A percentile compares a stretch with the other conserved stretches of the same genome.
Conservation (phyloP, 1,140 invertebrate genomes). For the Carposina sasakii region DNA sequence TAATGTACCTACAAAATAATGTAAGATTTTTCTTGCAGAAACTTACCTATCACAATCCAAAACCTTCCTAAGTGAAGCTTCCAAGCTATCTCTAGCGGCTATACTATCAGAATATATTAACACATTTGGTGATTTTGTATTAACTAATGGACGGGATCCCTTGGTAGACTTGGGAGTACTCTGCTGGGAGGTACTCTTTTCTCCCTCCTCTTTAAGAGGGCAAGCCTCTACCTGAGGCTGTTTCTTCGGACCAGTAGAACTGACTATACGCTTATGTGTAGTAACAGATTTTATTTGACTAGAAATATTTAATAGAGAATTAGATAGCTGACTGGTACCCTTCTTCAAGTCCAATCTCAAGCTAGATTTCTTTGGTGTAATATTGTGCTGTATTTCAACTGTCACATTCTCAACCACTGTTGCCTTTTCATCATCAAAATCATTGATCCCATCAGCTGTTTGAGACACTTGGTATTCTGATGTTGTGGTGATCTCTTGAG, state of each 20-base stretch:
- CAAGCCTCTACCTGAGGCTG: conserved; percentile 32
- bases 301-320: conserved; percentile 61
- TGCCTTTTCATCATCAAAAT: conserved; percentile 34
- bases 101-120: conserved; percentile 87
- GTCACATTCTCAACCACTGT: conserved; percentile 58
- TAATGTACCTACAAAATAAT: too few relatives aligned
- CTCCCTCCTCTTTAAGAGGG: conserved; percentile 33
- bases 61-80: conserved; percentile 77
- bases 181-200: conserved; percentile 36
- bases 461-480: too few relatives aligned
- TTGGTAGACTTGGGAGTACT: conserved; percentile 53
- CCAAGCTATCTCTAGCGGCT: conserved; percentile 80
- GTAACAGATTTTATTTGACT: conserved; percentile 68
- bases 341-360: conserved; percentile 60
- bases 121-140: conserved; percentile 85
- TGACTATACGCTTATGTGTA: conserved; percentile 62
- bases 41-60: conserved; percentile 81
- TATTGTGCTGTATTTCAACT: conserved; percentile 64
- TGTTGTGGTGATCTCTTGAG: conserved; percentile 20
- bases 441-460: conserved; percentile 25
- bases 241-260: conserved; percentile 50
- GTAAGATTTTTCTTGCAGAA: too few relatives aligned
- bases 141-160: conserved; percentile 66
- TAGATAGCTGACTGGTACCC: conserved; percentile 53
- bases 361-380: conserved; percentile 62